Percentiles rank a stretch among this genome's conserved stretches.
These are phyloP conservation scores for Rhadina sibilatrix DNA, from an alignment of 2,113 vertebrate species.

Conservation along the genomic window DNA sequence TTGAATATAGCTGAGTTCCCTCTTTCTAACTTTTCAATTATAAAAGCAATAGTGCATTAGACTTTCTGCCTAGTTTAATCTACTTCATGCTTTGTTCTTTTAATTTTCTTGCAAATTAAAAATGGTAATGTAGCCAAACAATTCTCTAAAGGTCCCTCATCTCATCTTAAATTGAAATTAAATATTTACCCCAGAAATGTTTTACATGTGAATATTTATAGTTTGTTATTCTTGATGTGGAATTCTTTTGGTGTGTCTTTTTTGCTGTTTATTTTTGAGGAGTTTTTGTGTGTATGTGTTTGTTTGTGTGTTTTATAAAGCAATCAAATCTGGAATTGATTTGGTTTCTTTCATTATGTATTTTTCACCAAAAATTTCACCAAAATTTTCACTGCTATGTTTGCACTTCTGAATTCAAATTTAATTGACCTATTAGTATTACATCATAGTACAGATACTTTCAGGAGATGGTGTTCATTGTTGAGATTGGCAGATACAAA, in stretches of 20 bases:
- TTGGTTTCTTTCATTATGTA: neutral
- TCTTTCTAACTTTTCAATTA: neutral
- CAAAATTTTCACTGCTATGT: neutral
- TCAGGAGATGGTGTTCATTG: neutral
- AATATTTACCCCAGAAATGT: neutral
- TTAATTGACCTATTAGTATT: neutral
- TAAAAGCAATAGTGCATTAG: neutral
- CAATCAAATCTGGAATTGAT: neutral
- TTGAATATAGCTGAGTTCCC: neutral
- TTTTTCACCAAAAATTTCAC: neutral
- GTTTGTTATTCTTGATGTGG: neutral
- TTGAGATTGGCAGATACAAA: fast-evolving
- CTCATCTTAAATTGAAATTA: neutral
- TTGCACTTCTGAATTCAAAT: neutral
- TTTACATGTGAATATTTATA: neutral
- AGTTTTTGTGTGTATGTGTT: fast-evolving
- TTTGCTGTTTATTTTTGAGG: neutral
- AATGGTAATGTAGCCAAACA: neutral
- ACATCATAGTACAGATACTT: neutral
- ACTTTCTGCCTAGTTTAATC: neutral
- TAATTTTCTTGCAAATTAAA: neutral
- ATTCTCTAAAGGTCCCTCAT: neutral
- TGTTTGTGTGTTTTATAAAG: neutral
- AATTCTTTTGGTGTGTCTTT: fast-evolving
- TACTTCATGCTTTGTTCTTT: neutral